phyloP scores from a whole-genome alignment of 30 jellyfish, hydroid and myxozoan species.

The Sanderia malayensis region DNA sequence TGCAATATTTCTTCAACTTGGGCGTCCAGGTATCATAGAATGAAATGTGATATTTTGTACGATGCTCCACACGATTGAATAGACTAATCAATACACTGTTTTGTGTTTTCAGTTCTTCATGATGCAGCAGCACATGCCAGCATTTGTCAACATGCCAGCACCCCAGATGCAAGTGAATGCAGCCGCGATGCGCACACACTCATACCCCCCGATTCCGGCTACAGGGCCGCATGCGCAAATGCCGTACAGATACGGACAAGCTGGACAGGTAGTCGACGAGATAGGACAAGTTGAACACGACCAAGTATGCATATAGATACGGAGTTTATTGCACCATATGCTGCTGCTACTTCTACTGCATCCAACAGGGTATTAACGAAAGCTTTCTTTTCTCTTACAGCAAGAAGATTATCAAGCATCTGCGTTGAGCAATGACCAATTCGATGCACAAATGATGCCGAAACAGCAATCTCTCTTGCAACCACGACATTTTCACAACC shows the following conservation, averaged over 20 bases:
- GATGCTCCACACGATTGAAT: too few relatives aligned
- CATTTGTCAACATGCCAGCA: conserved; percentile 45
- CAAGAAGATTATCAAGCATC: conserved; percentile 37
- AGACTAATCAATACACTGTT: neutral
- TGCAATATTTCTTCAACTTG: conserved; percentile 52
- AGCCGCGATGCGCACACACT: conserved; percentile 32
- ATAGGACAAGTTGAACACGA: neutral
- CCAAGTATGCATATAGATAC: too few relatives aligned
- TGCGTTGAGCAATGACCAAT: neutral
- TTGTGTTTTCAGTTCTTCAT: conserved; percentile 18
- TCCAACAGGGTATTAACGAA: too few relatives aligned
- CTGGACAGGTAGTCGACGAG: conserved; percentile 20
- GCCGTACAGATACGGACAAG: conserved; percentile 19
- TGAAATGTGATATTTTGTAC: too few relatives aligned
- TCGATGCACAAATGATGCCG: neutral
- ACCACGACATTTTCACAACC: conserved; percentile 21
- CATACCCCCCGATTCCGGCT: conserved; percentile 25
- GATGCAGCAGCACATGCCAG: conserved; percentile 46
- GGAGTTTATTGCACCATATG: neutral
- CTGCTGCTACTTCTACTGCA: too few relatives aligned
- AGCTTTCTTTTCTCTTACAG: too few relatives aligned
- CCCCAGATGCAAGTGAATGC: conserved; percentile 34
- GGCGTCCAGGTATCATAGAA: conserved; percentile 49
- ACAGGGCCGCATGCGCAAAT: conserved; percentile 35
- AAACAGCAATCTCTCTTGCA: conserved; percentile 30